These are phyloP conservation scores for Camptogramma bilineatum DNA, from an alignment of 2,888 invertebrate species.

Conservation along the genomic window DNA sequence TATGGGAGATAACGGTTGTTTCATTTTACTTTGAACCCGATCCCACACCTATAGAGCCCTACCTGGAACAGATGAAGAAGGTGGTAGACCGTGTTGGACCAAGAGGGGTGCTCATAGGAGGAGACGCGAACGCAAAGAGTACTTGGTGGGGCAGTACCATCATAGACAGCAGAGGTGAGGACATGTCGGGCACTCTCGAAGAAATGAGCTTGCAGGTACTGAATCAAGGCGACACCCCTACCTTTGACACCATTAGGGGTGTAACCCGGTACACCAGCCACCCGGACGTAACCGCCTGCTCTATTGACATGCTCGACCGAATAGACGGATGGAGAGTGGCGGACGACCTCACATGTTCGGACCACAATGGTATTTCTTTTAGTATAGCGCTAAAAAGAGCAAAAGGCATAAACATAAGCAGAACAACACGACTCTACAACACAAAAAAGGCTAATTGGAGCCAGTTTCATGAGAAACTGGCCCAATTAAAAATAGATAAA, in stretches of 20 bases:
- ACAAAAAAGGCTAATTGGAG: slow-evolving; percentile 2
- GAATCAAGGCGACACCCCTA: slow-evolving; percentile 2
- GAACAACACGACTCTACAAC: background rate
- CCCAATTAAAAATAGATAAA: slow-evolving; percentile 6
- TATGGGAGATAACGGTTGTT: slow-evolving; percentile 28
- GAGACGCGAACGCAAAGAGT: slow-evolving; percentile 6
- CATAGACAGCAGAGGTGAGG: background rate
- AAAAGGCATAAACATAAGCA: background rate
- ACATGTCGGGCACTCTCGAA: background rate
- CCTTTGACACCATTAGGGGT: background rate
- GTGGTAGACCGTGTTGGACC: background rate
- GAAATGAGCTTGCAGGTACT: slow-evolving; percentile 1
- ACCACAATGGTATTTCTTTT: background rate
- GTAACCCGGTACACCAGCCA: background rate
- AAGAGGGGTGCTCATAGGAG: background rate
- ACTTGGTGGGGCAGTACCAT: background rate
- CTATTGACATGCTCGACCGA: background rate
- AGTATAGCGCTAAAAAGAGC: background rate
- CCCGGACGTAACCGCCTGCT: background rate
- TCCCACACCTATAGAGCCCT: background rate
- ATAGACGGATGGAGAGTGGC: background rate
- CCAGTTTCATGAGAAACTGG: slow-evolving; percentile 17
- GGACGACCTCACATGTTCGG: background rate
- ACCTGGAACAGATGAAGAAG: background rate
- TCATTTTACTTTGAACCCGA: slow-evolving; percentile 40